Base-by-base conservation (phyloP, 1,140 invertebrate genomes). In the Notospermus geniculatus region DNA sequence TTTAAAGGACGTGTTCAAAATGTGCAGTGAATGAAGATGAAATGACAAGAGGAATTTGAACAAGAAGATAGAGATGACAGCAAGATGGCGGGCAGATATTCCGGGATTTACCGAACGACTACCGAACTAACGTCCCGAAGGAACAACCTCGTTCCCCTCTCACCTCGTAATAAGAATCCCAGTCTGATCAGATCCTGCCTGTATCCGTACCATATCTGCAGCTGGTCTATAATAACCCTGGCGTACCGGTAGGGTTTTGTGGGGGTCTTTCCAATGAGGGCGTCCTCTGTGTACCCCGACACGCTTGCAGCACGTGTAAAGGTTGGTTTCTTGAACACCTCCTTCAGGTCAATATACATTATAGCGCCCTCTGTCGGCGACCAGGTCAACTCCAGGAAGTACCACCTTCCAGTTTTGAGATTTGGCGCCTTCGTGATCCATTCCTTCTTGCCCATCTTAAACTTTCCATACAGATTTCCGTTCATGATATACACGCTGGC, bases 301-400 rank as follows among this genome's bases (percentile, higher is more conserved):
- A 23, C n/a, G n/a, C 25, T 50, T 5, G 46, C 19, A n/a, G 5
- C n/a, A n/a, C 4, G n/a, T 19, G n/a, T n/a, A n/a, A 7, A 50
- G 9, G 25, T 45, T 0, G 36, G n/a, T 58, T 73, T 68, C 13
- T 46, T 45, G 2, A 61, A 64, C 15, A 65, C 63, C 28, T 67
- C n/a, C 27, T 67, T 53, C 13, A 66, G 67, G 62, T 80, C 65
- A 9, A 77, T 55, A 56, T 66, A 79, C 56, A 81, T 67, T 15
- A 60, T 54, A 2, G 79, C 59, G 13, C 77, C 74, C 2, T 68
- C 54, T 4, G 45, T 59, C 23, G 52, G 19, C 17, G 56, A 58
- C 75, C 77, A 81, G 11, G 72, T 75, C 17, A 78, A 36, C 66
- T 81, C 79, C 13, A 79, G 58, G 62, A 76, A 81, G 60, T 80